Evolutionary conservation across 2,797 vertebrate species (phyloP).

Genomic region (Sebastes wilsoni): DNA sequence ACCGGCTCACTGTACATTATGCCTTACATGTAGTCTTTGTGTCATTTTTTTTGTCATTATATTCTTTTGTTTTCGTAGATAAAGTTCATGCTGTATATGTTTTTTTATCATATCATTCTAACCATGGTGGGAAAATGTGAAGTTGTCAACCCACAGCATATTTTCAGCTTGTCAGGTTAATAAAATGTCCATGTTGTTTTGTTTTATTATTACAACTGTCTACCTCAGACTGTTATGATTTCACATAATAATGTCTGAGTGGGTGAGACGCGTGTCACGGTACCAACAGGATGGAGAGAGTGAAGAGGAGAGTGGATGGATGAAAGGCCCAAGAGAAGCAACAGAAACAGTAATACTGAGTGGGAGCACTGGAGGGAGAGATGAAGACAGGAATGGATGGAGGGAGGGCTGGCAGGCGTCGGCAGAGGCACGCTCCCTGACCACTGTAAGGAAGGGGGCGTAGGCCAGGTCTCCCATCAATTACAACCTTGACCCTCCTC

Average conservation of each 20-base stretch:
- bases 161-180: neutral
- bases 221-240: neutral
- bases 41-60: neutral
- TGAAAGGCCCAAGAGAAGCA: constrained; percentile 17
- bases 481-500: constrained; percentile 85
- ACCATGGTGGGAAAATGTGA: neutral
- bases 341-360: constrained; percentile 57
- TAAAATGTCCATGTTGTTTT: neutral
- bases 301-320: constrained; percentile 28
- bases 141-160: neutral
- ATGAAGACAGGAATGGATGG: constrained; percentile 72
- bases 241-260: neutral
- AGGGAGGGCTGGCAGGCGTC: constrained; percentile 63
- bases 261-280: neutral
- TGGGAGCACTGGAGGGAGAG: constrained; percentile 57
- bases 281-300: constrained; percentile 6
- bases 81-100: neutral
- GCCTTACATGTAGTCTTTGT: neutral
- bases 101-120: neutral
- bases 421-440: constrained; percentile 73
- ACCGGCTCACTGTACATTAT: too few relatives aligned
- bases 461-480: constrained; percentile 82
- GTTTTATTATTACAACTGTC: neutral
- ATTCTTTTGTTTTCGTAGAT: neutral
- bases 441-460: constrained; percentile 74